Base-by-base conservation (phyloP, 2,888 invertebrate genomes). In the Oxyteleia sp. region DNA sequence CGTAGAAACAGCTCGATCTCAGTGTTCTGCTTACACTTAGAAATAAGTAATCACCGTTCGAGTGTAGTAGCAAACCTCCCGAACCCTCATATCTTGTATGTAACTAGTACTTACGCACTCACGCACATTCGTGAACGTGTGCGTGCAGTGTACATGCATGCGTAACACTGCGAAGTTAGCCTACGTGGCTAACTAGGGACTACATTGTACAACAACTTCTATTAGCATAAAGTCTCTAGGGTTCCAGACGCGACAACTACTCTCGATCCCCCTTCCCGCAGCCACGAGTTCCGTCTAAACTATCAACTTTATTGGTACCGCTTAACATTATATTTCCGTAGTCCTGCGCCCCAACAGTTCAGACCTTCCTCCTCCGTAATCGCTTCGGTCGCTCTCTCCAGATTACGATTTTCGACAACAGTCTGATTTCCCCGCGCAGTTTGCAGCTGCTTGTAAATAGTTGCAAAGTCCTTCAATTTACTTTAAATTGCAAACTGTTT, bases 151-250 rank as follows among this genome's bases (percentile, higher is more conserved):
- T 49, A 45, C 26, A 26, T 35, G 18, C 16, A 32, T 18, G 32
- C 32, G 38, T 13, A 57, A 74, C 49, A 63, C 49, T 59, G 76
- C 29, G 16, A 69, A 71, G 71, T 64, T 47, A 63, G 79, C 41
- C 74, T 55, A 64, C 49, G 78, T 68, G 75, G 69, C 81, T 78
- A 76, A 78, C 86, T 71, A 76, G 82, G 81, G 85, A 72, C 75
- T 78, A 71, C 80, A 80, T 84, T 87, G 85, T 87, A 82, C 87
- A 89, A 88, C 88, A 89, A 88, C 87, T 89, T 89, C 88, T 90
- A 90, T 90, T 89, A 90, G 89, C 90, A 90, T 90, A 90, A 90
- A 89, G 89, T 89, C 89, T 88, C 86, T 79, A 71, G 87, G 87
- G 86, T 80, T 88, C 87, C 88, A 88, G 89, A 89, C 88, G 88